Evolutionary conservation across 1,140 invertebrate genomes (phyloP), one percentile per base, ranked within the genome.

Genomic region (Mamestra configurata): DNA sequence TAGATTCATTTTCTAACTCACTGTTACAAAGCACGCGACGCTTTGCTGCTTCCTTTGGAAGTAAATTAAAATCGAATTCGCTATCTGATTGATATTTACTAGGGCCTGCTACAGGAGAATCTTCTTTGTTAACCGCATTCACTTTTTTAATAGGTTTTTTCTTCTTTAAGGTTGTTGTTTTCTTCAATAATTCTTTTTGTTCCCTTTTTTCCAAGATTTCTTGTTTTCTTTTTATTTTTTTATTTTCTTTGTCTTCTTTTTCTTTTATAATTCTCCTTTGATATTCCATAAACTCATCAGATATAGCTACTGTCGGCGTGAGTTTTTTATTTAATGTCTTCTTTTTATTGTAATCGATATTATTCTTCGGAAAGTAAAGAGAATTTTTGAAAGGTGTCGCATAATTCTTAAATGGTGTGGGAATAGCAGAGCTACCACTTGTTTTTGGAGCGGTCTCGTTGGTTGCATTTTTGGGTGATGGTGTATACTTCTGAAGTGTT

Each of bases 241-340:
- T 37, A 61, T 49, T 64, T 22, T 77, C 73, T 77, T 64, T 64
- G 27, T 40, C 57, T 49, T 64, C 40, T 77, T 77, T 77, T 37
- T 77, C 73, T 77, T 57, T 55, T 55, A 31, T 55, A 77, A 77
- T 55, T 51, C 18, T 27, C 31, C 59, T 27, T 64, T 64, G 59
- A 64, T 61, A 64, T 64, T 61, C 59, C 59, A 64, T 64, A 18
- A 64, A 64, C n/a, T 64, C 27, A 27, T 64, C 59, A 27, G 27
- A 35, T 35, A 27, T 64, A 35, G 59, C 59, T 64, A 64, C 61
- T 5, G 61, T 77, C 61, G 59, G 76, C 46, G 51, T 51, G 61
- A 77, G 66, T 77, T 77, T 77, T 66, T 77, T 77, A 68, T 77
- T 64, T 64, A 37, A 64, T 64, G 59, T 64, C 59, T 64, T 64